Evolutionary conservation across 2,113 vertebrate species (phyloP).

Genomic region (Ciconia stormi): DNA sequence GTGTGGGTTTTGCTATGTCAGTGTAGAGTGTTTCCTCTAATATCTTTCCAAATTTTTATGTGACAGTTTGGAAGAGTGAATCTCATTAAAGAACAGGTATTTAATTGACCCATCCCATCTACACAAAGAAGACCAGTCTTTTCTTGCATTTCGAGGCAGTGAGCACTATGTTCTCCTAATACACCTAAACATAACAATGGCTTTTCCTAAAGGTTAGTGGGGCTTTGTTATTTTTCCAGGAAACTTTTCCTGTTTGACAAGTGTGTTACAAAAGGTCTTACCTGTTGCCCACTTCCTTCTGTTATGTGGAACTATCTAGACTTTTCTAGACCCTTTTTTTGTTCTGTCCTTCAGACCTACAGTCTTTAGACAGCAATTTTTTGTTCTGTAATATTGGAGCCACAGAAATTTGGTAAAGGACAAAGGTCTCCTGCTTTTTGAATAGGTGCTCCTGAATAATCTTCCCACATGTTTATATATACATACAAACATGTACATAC

Average conservation of each 20-base stretch:
- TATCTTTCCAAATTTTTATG: background rate
- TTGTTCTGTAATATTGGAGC: background rate
- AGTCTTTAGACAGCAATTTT: background rate
- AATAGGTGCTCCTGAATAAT: background rate
- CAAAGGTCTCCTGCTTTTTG: rapidly evolving
- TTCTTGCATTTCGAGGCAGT: background rate
- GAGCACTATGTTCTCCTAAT: background rate
- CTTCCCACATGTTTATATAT: background rate
- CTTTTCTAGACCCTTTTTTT: background rate
- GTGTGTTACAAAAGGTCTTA: background rate
- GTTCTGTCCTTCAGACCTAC: background rate
- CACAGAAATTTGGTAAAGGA: background rate
- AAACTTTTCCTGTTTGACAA: background rate
- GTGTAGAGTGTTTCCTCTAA: background rate
- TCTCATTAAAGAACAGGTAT: background rate
- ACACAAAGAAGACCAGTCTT: background rate
- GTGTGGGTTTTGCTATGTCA: background rate
- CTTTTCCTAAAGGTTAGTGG: background rate
- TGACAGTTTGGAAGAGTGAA: background rate
- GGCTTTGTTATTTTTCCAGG: background rate
- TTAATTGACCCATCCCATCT: background rate
- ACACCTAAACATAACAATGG: rapidly evolving
- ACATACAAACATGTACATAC: rapidly evolving
- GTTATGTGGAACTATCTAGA: background rate
- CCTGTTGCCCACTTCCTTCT: background rate